A percentile compares a stretch with the other conserved stretches of the same genome.
phyloP scores from a whole-genome alignment of 2,113 vertebrate species.

The Gymnogyps californianus region DNA sequence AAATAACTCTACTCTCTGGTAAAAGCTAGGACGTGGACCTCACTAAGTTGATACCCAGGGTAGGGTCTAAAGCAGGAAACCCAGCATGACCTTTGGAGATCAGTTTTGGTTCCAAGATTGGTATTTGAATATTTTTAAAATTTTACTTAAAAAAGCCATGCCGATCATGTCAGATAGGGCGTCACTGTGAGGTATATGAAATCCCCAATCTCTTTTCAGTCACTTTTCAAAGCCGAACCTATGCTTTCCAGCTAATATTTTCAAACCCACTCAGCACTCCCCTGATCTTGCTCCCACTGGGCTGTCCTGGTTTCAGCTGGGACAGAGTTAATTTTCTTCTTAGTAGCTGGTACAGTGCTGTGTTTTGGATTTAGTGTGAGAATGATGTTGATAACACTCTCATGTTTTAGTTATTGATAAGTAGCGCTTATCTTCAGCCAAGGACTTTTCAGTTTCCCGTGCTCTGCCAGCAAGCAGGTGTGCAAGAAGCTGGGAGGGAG shows the following conservation, averaged over 20 bases:
- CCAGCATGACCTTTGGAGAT: not conserved
- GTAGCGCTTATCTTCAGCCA: too few relatives aligned
- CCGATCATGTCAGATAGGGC: not conserved
- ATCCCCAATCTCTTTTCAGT: not conserved
- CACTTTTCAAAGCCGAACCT: not conserved
- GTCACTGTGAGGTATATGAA: not conserved
- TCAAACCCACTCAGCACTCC: not conserved
- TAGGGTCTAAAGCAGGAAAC: not conserved
- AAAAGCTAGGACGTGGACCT: not conserved
- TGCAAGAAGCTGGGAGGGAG: too few relatives aligned
- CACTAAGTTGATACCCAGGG: not conserved
- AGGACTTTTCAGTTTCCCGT: too few relatives aligned
- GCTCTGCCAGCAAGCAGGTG: too few relatives aligned
- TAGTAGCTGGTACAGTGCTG: too few relatives aligned
- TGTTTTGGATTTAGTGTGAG: too few relatives aligned
- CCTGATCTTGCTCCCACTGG: not conserved
- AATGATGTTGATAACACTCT: too few relatives aligned
- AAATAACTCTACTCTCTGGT: not conserved
- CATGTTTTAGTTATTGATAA: too few relatives aligned
- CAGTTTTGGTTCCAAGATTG: not conserved
- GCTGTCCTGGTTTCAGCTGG: too few relatives aligned
- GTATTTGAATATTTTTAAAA: not conserved
- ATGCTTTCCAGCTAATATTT: not conserved
- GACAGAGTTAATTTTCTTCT: too few relatives aligned
- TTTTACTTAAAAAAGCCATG: not conserved